Percentiles rank a stretch among this genome's conserved stretches.
phyloP scores from a whole-genome alignment of 2,888 invertebrate genomes.

The Resseliella maxima region DNA sequence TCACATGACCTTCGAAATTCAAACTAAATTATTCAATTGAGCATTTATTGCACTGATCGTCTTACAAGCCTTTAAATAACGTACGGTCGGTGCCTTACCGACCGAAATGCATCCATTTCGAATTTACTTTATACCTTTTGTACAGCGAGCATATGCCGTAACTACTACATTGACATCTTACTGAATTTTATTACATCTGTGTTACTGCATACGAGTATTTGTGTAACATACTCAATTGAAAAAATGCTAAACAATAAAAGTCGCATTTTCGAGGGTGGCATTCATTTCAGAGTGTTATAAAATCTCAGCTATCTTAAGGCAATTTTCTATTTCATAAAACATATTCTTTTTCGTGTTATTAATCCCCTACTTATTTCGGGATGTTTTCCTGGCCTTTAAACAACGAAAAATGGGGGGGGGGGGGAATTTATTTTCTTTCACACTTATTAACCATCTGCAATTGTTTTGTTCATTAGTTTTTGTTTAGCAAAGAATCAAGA shows the following conservation, averaged over 20 bases:
- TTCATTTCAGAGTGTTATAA: neutral
- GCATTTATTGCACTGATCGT: constrained; percentile 27
- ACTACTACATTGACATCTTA: neutral
- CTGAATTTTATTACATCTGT: neutral
- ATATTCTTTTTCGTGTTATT: constrained; percentile 25
- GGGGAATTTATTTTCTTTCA: neutral
- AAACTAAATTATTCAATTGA: neutral
- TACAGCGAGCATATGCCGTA: neutral
- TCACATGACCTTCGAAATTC: neutral
- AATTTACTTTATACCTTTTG: neutral
- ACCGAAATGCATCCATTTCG: neutral
- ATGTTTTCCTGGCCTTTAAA: neutral
- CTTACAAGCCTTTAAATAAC: neutral
- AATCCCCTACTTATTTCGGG: neutral
- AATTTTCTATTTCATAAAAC: constrained; percentile 45
- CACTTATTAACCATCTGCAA: neutral
- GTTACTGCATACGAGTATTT: neutral
- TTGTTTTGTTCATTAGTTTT: neutral
- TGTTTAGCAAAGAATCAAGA: neutral
- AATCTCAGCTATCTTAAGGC: constrained; percentile 27
- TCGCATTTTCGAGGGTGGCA: neutral
- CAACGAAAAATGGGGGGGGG: neutral
- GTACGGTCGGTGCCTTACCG: neutral
- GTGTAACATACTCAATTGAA: neutral
- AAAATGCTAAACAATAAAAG: neutral